phyloP scores from a whole-genome alignment of 2,888 invertebrate species.

The Acanthococcus lagerstroemiae region DNA sequence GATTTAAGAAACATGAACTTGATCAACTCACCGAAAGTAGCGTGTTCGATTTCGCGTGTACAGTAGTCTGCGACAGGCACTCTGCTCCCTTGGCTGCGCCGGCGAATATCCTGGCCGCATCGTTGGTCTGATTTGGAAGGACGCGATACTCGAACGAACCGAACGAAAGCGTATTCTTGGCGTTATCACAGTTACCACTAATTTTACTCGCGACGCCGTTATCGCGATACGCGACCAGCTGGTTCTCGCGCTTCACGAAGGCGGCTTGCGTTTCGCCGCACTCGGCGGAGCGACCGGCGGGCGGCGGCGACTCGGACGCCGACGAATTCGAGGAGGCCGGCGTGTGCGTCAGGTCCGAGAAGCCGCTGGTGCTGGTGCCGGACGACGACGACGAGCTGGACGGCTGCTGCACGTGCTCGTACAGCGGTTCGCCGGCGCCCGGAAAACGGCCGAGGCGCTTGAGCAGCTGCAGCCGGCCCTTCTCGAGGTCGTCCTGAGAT shows the following conservation, averaged over 20 bases:
- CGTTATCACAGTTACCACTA: not conserved
- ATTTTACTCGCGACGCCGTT: not conserved
- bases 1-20: not conserved
- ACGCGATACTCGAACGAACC: not conserved
- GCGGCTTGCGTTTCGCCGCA: not conserved
- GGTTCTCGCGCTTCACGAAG: not conserved
- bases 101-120: not conserved
- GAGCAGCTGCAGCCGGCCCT: constrained; percentile 3
- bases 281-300: not conserved
- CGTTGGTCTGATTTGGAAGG: not conserved
- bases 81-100: not conserved
- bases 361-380: constrained; percentile 12
- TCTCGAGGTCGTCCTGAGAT: constrained; percentile 5
- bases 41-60: not conserved
- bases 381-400: not conserved
- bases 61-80: not conserved
- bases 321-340: constrained; percentile 6
- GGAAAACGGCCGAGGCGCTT: constrained; percentile 3
- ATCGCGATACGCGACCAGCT: not conserved
- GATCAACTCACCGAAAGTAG: constrained; percentile 8
- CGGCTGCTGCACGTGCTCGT: not conserved
- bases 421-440: not conserved
- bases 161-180: not conserved
- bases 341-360: constrained; percentile 14
- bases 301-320: constrained; percentile 2